These are phyloP conservation scores for Phrynosoma platyrhinos DNA, from an alignment of 2,113 vertebrate species.

Conservation along the genomic window DNA sequence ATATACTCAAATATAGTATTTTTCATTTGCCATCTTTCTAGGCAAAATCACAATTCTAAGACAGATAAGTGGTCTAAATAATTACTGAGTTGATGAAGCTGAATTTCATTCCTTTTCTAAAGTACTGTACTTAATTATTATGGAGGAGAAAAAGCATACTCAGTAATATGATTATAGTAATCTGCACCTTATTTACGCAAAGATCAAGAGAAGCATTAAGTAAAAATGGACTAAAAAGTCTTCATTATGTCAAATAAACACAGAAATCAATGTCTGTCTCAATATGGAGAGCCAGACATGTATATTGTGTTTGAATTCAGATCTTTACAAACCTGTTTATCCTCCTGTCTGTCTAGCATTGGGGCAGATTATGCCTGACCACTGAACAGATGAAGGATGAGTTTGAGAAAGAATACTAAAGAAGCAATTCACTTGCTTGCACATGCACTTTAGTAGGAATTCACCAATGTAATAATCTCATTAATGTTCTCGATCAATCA, in stretches of 20 bases:
- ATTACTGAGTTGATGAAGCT: neutral
- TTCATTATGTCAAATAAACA: neutral
- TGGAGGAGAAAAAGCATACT: neutral
- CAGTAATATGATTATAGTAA: neutral
- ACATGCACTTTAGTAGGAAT: neutral
- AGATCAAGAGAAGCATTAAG: constrained; percentile 8
- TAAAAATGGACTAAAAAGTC: neutral
- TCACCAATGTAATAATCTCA: neutral
- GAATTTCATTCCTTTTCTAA: neutral
- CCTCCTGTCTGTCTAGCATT: neutral
- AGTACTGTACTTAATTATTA: neutral
- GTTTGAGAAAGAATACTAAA: constrained; percentile 31
- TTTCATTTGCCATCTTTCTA: neutral
- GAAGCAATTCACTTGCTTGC: neutral
- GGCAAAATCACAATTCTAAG: neutral
- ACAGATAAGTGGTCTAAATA: neutral
- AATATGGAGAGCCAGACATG: neutral
- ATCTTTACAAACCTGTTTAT: constrained; percentile 27
- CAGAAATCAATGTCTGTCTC: accelerated
- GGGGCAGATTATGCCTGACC: neutral
- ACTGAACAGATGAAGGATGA: constrained; percentile 6
- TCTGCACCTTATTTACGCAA: constrained; percentile 4
- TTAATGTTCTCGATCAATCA: constrained; percentile 3
- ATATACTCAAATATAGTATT: neutral
- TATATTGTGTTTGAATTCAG: neutral